Percentiles rank a stretch among this genome's conserved stretches.
phyloP scores from a whole-genome alignment of 37 sponge, comb jelly and placozoan species.

The Haliclona indistincta region DNA sequence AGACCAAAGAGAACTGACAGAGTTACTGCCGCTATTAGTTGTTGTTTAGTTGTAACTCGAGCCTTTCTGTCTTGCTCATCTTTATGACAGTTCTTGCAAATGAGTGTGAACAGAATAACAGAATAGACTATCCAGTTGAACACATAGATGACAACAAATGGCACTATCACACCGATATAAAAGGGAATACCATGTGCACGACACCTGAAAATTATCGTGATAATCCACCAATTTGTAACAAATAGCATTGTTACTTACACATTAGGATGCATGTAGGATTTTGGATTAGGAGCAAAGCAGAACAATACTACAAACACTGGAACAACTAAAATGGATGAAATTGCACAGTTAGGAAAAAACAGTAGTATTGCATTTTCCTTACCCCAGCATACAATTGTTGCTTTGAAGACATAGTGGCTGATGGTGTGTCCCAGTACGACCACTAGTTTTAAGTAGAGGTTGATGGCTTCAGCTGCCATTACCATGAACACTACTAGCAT shows the following conservation, averaged over 20 bases:
- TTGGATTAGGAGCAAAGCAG: constrained; percentile 4
- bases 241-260: not conserved
- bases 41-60: not conserved
- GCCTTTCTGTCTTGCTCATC: too few species aligned
- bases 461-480: constrained; percentile 64
- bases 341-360: too few species aligned
- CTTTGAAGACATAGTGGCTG: constrained; percentile 16
- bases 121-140: constrained; percentile 5
- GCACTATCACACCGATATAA: constrained; percentile 2
- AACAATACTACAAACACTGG: constrained; percentile 1
- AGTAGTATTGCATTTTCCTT: constrained; percentile 4
- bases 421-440: constrained; percentile 20
- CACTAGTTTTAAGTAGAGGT: constrained; percentile 41
- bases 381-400: constrained; percentile 39
- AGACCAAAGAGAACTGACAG: constrained; percentile 38
- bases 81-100: not conserved
- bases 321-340: constrained; percentile 3
- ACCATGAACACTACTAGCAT: constrained; percentile 26
- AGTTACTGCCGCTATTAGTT: constrained; percentile 1
- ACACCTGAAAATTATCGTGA: constrained; percentile 3
- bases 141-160: not conserved
- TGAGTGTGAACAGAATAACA: not conserved
- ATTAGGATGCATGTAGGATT: not conserved
- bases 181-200: not conserved
- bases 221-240: too few species aligned